phyloP scores from a whole-genome alignment of 2,113 vertebrate genomes.

The Abramis brama region DNA sequence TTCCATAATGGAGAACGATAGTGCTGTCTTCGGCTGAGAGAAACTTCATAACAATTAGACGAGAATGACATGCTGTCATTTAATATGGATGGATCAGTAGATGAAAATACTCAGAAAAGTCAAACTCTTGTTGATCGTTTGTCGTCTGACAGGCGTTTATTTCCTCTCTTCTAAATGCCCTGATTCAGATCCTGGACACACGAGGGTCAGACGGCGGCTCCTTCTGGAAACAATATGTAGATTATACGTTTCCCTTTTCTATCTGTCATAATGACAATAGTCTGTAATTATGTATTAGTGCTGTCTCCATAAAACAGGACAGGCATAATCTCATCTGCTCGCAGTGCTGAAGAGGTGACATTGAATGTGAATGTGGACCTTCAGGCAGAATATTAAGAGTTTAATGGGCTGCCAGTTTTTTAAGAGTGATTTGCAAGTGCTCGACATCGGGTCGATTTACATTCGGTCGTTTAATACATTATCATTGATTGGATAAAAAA shows the following conservation, averaged over 20 bases:
- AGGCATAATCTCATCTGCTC: not conserved
- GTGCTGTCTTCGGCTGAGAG: slow-evolving; percentile 67
- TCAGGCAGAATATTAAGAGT: slow-evolving; percentile 1
- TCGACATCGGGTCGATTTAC: not conserved
- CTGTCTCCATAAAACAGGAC: not conserved
- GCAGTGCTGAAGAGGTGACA: not conserved
- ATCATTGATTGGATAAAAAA: not conserved
- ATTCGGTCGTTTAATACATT: not conserved
- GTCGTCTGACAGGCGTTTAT: not conserved
- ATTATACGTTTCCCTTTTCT: not conserved
- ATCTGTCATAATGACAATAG: not conserved
- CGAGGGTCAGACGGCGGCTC: not conserved
- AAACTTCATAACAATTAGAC: slow-evolving; percentile 48
- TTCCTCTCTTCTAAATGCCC: not conserved
- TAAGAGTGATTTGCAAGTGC: not conserved
- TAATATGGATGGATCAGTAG: not conserved
- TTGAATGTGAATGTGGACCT: not conserved
- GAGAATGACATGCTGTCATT: not conserved
- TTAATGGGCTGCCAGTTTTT: not conserved
- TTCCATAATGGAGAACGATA: slow-evolving; percentile 78
- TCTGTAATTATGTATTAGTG: not conserved
- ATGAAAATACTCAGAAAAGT: not conserved
- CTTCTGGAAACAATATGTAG: not conserved
- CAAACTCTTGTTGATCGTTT: not conserved
- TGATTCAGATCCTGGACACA: not conserved